Evolutionary conservation across 2,888 invertebrate genomes (phyloP), one percentile per base, ranked within the genome.

Genomic region (Oscheius sp.): DNA sequence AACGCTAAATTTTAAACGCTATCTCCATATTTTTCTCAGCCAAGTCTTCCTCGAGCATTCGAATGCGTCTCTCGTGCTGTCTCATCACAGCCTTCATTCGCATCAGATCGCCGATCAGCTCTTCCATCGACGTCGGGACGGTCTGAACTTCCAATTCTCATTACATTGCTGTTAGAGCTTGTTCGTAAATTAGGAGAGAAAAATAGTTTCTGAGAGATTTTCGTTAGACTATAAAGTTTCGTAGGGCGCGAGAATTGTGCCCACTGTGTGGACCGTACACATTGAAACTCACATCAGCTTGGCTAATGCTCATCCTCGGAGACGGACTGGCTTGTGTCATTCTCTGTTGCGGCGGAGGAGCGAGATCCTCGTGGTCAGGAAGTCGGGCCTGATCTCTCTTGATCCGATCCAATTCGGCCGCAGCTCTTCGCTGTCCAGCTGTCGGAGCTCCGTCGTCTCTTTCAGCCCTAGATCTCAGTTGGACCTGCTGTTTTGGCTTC

Each of bases 11-110:
- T 21, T 21, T 21, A 21, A 21, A 21, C 21, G 87, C 82, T 79
- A 88, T 82, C 58, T 75, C 77, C 86, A 86, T 86, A 35, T 84
- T 81, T 1, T 71, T 63, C 47, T 89, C 89, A 42, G 87, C 87
- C 37, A 86, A 73, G 13, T 83, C 83, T 51, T 89, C 88, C 68
- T 89, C 89, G 48, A 89, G 79, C 65, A 84, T 78, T 32, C 89
- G 84, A 57, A 89, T 89, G 53, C 89, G 76, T 9, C 89, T 76
- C 70, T 89, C 89, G 71, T 89, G 89, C 68, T 88, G 85, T 13
- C 89, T 77, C 37, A 89, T 77, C 32, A 89, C 80, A 10, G 83
- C 79, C 77, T 89, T 89, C 86, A 89, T 85, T 70, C 84, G 85
- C 77, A 85, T 83, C 33, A 89, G 59, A 62, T 86, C 86, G 7